Conservation (phyloP, 2,888 invertebrate species). For the Emesis castigata region DNA sequence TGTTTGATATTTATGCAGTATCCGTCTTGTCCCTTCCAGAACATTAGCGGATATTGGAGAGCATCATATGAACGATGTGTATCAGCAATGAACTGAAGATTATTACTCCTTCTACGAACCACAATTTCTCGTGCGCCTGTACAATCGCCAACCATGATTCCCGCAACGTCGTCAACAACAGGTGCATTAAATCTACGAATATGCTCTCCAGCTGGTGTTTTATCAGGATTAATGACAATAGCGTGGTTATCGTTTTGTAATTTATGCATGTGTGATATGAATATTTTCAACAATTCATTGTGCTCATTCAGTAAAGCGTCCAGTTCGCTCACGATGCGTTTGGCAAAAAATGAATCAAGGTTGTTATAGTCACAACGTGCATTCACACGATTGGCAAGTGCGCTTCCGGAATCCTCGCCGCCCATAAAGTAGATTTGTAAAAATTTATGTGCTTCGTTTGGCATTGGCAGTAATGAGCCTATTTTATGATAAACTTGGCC, state of each 20-base stretch:
- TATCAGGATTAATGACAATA: conserved; percentile 54
- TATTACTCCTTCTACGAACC: conserved; percentile 40
- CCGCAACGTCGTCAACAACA: conserved; percentile 49
- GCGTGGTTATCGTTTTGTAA: conserved; percentile 58
- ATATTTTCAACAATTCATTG: conserved; percentile 68
- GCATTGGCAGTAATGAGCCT: conserved; percentile 62
- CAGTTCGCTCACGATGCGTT: conserved; percentile 28
- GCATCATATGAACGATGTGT: conserved; percentile 33
- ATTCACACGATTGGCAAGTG: conserved; percentile 67
- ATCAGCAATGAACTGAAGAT: conserved; percentile 25
- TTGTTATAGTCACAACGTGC: conserved; percentile 57
- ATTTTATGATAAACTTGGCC: conserved; percentile 61
- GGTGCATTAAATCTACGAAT: conserved; percentile 74
- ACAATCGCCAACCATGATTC: conserved; percentile 36
- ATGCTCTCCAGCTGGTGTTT: conserved; percentile 72
- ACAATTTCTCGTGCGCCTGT: conserved; percentile 33
- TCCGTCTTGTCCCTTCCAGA: conserved; percentile 51
- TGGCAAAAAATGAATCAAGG: conserved; percentile 63
- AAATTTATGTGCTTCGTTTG: conserved; percentile 53
- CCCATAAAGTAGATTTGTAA: conserved; percentile 54
- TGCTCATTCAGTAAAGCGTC: conserved; percentile 59
- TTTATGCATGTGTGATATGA: conserved; percentile 68
- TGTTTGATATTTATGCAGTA: conserved; percentile 33
- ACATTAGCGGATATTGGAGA: conserved; percentile 47
- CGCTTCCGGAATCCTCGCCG: conserved; percentile 50